phyloP scores from a whole-genome alignment of 2,888 invertebrate species.

The Phengaris alcon region DNA sequence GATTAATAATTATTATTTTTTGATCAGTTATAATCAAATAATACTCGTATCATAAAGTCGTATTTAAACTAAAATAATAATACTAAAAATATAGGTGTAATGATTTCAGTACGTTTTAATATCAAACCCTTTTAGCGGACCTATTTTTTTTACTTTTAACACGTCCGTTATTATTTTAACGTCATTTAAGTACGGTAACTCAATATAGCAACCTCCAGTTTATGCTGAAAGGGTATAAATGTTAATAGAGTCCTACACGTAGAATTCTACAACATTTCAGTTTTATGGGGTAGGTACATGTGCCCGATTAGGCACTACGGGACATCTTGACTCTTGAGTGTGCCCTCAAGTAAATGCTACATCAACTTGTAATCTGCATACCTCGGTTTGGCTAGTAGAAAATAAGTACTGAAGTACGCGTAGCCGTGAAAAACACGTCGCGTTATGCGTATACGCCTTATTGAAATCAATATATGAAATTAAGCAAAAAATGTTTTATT shows the following conservation, averaged over 20 bases:
- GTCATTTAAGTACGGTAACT: slow-evolving; percentile 21
- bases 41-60: no score
- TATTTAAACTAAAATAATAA: no score
- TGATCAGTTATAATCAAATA: no score
- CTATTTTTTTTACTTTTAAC: slow-evolving; percentile 14
- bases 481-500: no score
- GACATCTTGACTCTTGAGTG: slow-evolving; percentile 38
- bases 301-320: slow-evolving; percentile 39
- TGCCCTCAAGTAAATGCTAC: slow-evolving; percentile 38
- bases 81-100: no score
- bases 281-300: slow-evolving; percentile 23
- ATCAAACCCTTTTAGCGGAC: background rate
- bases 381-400: slow-evolving; percentile 37
- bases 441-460: background rate
- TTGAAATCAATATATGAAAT: no score
- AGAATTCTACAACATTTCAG: slow-evolving; percentile 8
- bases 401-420: slow-evolving; percentile 40
- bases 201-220: background rate
- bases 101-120: background rate
- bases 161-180: slow-evolving; percentile 23
- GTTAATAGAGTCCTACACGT: slow-evolving; percentile 14
- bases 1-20: no score
- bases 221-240: slow-evolving; percentile 19
- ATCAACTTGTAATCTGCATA: slow-evolving; percentile 39
- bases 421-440: slow-evolving; percentile 30